Evolutionary conservation across 2,113 vertebrate species (phyloP), one percentile per base, ranked within the genome.

Genomic region (Seriola aureovittata): DNA sequence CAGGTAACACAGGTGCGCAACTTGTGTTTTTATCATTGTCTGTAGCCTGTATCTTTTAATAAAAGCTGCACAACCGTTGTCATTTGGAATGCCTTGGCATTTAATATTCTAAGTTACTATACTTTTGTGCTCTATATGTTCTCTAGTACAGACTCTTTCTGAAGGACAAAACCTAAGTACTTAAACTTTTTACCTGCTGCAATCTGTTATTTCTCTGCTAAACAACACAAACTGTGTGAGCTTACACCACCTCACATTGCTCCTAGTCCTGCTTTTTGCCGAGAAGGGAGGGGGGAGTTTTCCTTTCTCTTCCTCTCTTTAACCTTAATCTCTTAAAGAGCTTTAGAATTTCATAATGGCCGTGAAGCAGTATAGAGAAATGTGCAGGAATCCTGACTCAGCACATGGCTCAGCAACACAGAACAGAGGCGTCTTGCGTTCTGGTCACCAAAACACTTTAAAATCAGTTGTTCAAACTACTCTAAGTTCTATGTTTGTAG

Each of bases 241-340:
- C 54, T 29, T 29, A 34, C 34, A 13, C n/a, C 57, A 19, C 29
- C 55, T 63, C 19, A 12, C 44, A 10, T 60, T 52, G 57, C 55
- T 23, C n/a, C 25, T 23, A 11, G 55, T 62, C 38, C 77, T 44
- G 36, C 32, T 60, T 74, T 84, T 32, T 84, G 2, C 38, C 25
- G 1, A 3, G 38, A 23, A 17, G 29, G 16, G 63, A 32, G 52
- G 50, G 25, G 11, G 25, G 16, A 8, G 17, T 48, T 84, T 68
- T 66, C 10, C 23, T 62, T 80, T 60, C 52, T 78, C 80, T 79
- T 75, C 55, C n/a, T 82, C 48, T 86, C 54, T 46, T 46, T 85
- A 78, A 69, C 60, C 81, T 66, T 89, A 92, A 90, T 93, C 82
- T 87, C 68, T 90, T 87, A 89, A 93, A 93, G 82, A 77, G 89